Evolutionary conservation across 2,113 vertebrate species (phyloP), one percentile per base, ranked within the genome.

Genomic region (Anguilla japonica): DNA sequence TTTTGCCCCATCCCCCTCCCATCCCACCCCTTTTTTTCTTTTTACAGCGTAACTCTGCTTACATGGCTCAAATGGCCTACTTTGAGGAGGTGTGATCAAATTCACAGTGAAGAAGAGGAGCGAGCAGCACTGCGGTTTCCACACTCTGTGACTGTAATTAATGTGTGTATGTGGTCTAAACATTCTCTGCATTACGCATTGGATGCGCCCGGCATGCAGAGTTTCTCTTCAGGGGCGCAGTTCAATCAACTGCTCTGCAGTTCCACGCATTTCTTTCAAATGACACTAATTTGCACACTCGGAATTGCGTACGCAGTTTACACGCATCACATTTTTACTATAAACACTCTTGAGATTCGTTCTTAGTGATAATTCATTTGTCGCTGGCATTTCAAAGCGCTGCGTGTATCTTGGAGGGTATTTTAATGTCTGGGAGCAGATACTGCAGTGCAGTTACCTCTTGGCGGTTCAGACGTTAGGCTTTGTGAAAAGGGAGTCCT

Each of bases 51-150:
- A 96, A 96, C 91, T 96, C 96, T 11, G 95, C 95, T 1, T 96
- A 95, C 92, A 94, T 96, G 95, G 92, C 93, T 92, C 96, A 96
- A 91, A 95, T 96, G 96, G 93, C 94, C 84, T 96, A 88, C 90
- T 95, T 95, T 86, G 95, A 96, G 91, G 96, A 96, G 89, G 96
- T 96, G 89, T 96, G 93, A 96, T 86, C 18, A 3, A 0, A 4
- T 29, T 53, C 26, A 43, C 56, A 67, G 63, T 56, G n/a, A 85
- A 86, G 83, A 85, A 79, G 82, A 75, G 71, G n/a, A 75, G 26
- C 11, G n/a, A 34, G 9, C 63, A n/a, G 20, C 63, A 75, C n/a
- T 29, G 71, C 71, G 34, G 71, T 29, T 75, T 75, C n/a, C 34
- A 75, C 71, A 75, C 63, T 71, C 57, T 60, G 60, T 60, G 63